Base-by-base conservation (phyloP, 2,797 vertebrate genomes). In the Myripristis murdjan region DNA sequence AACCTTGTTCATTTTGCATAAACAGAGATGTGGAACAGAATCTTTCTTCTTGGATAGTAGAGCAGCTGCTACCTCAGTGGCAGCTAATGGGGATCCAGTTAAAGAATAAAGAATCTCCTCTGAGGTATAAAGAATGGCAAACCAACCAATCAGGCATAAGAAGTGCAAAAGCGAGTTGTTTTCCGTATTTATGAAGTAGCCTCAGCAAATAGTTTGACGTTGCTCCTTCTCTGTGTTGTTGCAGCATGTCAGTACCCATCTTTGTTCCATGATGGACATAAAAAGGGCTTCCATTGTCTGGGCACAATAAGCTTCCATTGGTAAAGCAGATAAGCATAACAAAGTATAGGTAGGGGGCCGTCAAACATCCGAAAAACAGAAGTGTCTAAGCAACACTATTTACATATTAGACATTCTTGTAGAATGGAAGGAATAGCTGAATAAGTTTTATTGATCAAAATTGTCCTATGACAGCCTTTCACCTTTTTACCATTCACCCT, bases 201-300 rank as follows among this genome's bases (percentile, higher is more conserved):
- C 62, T 55, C 26, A 66, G 90, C 81, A 86, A 89, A 84, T 80
- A 91, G 91, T 94, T 93, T 93, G 89, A 76, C 80, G 81, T 81
- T 92, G 92, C 89, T 93, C 90, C 92, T 92, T 94, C 92, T 94
- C 69, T 92, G 91, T 95, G 95, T 94, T 94, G 93, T 93, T 82
- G 86, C 83, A 84, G 81, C 86, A 85, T 93, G 93, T 93, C 94
- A 93, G 94, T 94, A 89, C 81, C 84, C 85, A 92, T 95, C 95
- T 96, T 97, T 97, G 95, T 96, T 91, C 89, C 67, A 77, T 94
- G 94, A 95, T 94, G 95, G 94, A 96, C 93, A 95, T 95, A 87
- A 92, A 91, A 94, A 93, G 92, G 74, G 81, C 26, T 82, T 86
- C 92, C 87, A 94, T 95, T 92, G 86, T 91, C 84, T 73, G 4